Conservation (phyloP, 1,140 invertebrate genomes). For the Drosophila oshimai region DNA sequence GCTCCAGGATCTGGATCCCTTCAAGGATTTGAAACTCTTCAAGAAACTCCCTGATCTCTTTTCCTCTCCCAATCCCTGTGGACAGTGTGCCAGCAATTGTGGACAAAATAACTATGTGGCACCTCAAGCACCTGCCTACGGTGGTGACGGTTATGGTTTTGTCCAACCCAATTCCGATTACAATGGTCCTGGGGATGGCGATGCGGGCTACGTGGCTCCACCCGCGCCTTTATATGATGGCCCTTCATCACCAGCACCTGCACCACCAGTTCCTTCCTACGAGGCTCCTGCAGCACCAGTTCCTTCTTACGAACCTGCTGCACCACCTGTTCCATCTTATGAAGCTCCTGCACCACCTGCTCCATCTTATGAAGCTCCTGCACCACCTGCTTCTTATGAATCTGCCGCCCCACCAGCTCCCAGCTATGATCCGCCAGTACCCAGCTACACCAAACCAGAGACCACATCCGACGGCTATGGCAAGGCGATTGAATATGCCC, state of each 20-base stretch:
- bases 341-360: conserved; percentile 5
- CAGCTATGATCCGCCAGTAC: conserved; percentile 13
- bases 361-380: neutral
- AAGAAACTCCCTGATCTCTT: conserved; percentile 67
- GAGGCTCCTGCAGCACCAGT: conserved; percentile 5
- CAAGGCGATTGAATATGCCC: conserved; percentile 19
- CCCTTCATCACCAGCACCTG: conserved; percentile 12
- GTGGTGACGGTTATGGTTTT: conserved; percentile 13
- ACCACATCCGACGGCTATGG: conserved; percentile 16
- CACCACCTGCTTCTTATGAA: neutral
- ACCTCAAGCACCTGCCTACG: conserved; percentile 24
- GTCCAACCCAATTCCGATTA: conserved; percentile 42
- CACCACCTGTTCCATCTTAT: neutral
- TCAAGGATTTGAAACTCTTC: conserved; percentile 61
- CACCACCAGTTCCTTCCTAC: neutral
- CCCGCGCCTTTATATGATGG: conserved; percentile 11
- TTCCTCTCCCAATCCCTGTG: conserved; percentile 28
- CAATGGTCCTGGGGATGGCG: conserved; percentile 57
- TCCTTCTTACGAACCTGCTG: neutral
- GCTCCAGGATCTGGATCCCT: conserved; percentile 53
- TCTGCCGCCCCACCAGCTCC: neutral
- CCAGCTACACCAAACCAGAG: conserved; percentile 10
- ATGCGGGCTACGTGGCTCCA: conserved; percentile 51
- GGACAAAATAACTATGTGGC: conserved; percentile 26
- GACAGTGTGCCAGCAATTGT: conserved; percentile 22